Evolutionary conservation across 2,113 vertebrate species (phyloP).

Genomic region (pig (Sus scrofa)): DNA sequence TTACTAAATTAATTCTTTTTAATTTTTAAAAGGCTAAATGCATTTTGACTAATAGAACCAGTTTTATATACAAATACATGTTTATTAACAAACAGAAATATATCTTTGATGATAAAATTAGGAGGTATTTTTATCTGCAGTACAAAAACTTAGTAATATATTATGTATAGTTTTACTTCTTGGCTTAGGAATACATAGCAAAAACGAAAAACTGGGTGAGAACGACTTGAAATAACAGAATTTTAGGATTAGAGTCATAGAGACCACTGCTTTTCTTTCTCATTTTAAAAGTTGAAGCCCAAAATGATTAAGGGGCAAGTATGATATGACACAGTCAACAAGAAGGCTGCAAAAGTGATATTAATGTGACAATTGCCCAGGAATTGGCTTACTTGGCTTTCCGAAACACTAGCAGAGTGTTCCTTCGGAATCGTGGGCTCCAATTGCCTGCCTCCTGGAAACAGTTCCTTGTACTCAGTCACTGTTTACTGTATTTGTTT

Average conservation of each 20-base stretch:
- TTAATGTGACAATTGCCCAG: background rate
- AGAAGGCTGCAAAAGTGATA: background rate
- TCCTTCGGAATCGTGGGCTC: background rate
- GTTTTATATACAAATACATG: background rate
- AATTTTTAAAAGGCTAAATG: background rate
- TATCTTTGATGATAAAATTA: background rate
- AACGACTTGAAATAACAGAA: background rate
- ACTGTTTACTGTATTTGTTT: slow-evolving; percentile 21
- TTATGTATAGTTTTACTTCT: background rate
- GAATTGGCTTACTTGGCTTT: background rate
- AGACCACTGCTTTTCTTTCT: background rate
- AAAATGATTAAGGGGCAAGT: background rate
- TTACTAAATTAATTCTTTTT: background rate
- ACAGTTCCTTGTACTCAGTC: background rate
- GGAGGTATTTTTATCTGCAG: background rate
- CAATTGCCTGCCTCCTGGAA: background rate
- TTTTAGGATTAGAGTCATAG: background rate
- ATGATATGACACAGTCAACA: background rate
- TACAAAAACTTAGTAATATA: background rate
- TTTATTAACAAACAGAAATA: background rate
- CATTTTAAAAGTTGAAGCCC: background rate
- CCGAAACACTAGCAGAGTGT: background rate
- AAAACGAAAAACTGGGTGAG: background rate
- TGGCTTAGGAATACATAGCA: background rate
- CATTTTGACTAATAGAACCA: background rate